A percentile compares a stretch with the other conserved stretches of the same genome.
Evolutionary conservation across 2,888 invertebrate genomes (phyloP).

Genomic region (Nemotelus pantherinus): DNA sequence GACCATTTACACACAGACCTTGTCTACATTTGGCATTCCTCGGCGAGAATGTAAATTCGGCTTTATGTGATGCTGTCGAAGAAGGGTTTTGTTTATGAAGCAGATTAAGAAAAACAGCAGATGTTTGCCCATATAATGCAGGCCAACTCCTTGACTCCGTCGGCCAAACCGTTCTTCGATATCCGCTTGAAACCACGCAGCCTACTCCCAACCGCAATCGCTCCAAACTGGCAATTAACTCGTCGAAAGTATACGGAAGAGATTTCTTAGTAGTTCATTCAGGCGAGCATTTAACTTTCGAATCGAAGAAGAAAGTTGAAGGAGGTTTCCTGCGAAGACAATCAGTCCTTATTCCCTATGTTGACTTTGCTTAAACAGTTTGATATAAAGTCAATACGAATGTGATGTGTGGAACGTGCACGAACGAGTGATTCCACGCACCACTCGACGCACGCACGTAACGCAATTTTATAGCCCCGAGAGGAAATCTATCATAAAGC

Average conservation of each 20-base stretch:
- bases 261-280: too few species aligned
- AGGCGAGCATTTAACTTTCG: too few species aligned
- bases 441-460: neutral
- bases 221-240: too few species aligned
- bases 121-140: neutral
- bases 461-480: neutral
- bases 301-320: too few species aligned
- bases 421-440: too few species aligned
- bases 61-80: neutral
- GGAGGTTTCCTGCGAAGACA: neutral
- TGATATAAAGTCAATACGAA: too few species aligned
- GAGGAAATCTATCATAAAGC: constrained; percentile 8
- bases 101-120: constrained; percentile 4
- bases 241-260: too few species aligned
- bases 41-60: too few species aligned
- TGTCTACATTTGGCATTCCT: too few species aligned
- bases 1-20: too few species aligned
- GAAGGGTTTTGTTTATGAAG: neutral
- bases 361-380: neutral
- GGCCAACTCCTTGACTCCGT: neutral
- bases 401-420: too few species aligned
- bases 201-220: neutral
- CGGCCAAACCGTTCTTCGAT: neutral
- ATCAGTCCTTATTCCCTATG: neutral
- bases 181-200: neutral